Evolutionary conservation across 1,140 invertebrate genomes (phyloP), one percentile per base, ranked within the genome.

Genomic region (Lycorma delicatula): DNA sequence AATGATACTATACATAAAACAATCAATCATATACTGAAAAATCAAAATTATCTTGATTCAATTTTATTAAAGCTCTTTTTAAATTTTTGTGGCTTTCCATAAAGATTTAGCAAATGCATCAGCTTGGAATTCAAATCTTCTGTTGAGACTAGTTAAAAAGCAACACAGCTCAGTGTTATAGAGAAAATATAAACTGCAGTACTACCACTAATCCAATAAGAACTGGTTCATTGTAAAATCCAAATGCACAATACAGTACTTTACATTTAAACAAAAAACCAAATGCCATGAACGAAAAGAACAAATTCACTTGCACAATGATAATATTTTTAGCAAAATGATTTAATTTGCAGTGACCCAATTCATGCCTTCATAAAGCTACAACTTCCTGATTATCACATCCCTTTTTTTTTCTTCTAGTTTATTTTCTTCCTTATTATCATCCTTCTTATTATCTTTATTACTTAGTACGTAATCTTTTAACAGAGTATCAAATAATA

Each of bases 401-500:
- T n/a, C 90, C 90, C 75, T 54, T 79, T 72, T 60, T 61, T 18
- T 73, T 31, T 77, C 73, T 18, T 68, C 48, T 23, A 5, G 20
- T 48, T 70, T 66, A 9, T 13, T 57, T 56, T 34, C 16, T 22
- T 56, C 54, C n/a, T n/a, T n/a, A n/a, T n/a, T n/a, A n/a, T n/a
- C n/a, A 27, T 74, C 72, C 54, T 76, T 75, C 61, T 75, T 74
- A 16, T 69, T 64, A 46, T 72, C 80, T n/a, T n/a, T n/a, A 66
- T 76, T 72, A 66, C 65, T 57, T 63, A 70, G 68, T 57, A 75
- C 75, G 60, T 80, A 84, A 66, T 83, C 83, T 67, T 87, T 83
- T 13, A 96, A 72, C 28, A 98, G 73, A 4, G 97, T 99, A 73
- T 99, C 97, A 75, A 94, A 99, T 2, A 99, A 75, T n/a, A 99